These are phyloP conservation scores for Romanomermis culicivorax DNA, from an alignment of 2,888 invertebrate genomes.

Conservation along the genomic window DNA sequence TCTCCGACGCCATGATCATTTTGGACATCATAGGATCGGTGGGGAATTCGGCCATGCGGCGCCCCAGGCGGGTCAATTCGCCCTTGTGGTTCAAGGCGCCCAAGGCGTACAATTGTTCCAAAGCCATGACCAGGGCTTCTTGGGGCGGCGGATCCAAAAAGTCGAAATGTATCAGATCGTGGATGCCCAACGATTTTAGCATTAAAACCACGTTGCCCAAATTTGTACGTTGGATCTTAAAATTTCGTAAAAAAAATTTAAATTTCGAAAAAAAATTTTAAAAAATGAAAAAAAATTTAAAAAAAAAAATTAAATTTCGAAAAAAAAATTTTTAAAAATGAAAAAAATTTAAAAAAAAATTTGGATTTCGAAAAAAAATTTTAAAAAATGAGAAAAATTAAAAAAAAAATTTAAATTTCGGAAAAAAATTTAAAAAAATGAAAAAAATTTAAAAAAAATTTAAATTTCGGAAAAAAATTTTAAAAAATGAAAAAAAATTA, in stretches of 20 bases:
- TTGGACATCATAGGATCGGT: constrained; percentile 97
- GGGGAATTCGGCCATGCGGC: constrained; percentile 97
- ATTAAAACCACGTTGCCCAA: constrained; percentile 88
- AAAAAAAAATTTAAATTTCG: no score
- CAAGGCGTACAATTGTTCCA: constrained; percentile 89
- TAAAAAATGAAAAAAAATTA: no score
- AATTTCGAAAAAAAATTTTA: no score
- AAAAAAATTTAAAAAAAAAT: no score
- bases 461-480: no score
- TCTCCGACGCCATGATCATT: constrained; percentile 88
- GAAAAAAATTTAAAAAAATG: no score
- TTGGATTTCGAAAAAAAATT: no score
- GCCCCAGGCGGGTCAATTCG: constrained; percentile 80
- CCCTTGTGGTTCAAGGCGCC: constrained; percentile 93
- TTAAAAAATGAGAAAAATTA: no score
- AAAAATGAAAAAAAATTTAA: background rate
- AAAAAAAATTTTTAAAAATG: no score
- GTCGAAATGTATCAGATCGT: constrained; percentile 92
- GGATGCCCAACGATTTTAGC: constrained; percentile 84
- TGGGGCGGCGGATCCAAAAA: constrained; percentile 93
- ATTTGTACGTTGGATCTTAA: constrained; percentile 73
- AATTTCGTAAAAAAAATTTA: no score
- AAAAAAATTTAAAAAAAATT: no score
- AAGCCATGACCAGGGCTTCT: constrained; percentile 64
- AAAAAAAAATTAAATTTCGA: background rate